These are phyloP conservation scores for Platyrinchus mystaceus DNA, from an alignment of 2,797 vertebrate species.

Conservation along the genomic window DNA sequence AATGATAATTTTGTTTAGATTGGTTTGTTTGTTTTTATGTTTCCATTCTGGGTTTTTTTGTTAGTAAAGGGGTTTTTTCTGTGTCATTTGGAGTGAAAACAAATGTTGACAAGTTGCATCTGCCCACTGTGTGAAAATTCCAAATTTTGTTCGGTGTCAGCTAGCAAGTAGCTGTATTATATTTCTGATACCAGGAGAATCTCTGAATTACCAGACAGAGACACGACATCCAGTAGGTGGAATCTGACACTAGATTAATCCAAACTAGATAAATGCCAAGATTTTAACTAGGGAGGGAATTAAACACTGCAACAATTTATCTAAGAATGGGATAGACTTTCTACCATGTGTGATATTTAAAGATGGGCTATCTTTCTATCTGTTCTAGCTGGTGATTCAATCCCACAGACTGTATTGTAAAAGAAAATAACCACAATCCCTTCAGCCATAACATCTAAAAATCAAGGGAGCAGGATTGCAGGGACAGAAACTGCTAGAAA, in stretches of 20 bases:
- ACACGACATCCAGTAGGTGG: conserved; percentile 39
- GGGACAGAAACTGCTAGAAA: background rate
- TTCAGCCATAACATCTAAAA: background rate
- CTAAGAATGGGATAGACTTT: background rate
- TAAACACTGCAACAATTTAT: conserved; percentile 1
- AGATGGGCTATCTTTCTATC: background rate
- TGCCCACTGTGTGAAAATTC: conserved; percentile 50
- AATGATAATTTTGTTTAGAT: background rate
- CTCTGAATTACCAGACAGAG: conserved; percentile 27
- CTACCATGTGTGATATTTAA: background rate
- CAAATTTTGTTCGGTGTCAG: conserved; percentile 27
- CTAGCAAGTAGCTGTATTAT: conserved; percentile 38
- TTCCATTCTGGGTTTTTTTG: background rate
- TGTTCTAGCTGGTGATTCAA: background rate
- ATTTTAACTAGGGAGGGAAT: conserved; percentile 21
- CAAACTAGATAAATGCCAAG: conserved; percentile 29
- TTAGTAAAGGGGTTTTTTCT: background rate
- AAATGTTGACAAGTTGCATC: conserved; percentile 17
- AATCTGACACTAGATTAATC: conserved; percentile 41
- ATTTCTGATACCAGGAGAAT: conserved; percentile 18
- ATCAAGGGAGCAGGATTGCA: background rate
- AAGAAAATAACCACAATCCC: background rate
- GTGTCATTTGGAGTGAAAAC: background rate
- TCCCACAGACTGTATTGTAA: background rate
- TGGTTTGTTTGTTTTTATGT: background rate